phyloP scores from a whole-genome alignment of 2,113 vertebrate species.

The Heterotilapia buettikoferi region DNA sequence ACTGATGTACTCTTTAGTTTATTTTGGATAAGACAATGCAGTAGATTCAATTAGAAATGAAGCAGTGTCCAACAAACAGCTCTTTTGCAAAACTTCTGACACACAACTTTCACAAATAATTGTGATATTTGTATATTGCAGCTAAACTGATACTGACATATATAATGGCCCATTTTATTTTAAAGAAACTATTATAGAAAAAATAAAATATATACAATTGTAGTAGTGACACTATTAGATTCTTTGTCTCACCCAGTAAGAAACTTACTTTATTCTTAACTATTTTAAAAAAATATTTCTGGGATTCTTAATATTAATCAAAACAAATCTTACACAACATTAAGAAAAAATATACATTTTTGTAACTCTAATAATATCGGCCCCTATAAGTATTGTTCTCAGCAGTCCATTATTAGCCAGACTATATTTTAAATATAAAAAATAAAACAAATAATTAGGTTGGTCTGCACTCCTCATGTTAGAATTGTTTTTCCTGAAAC shows the following conservation, averaged over 20 bases:
- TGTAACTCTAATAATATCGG: not conserved
- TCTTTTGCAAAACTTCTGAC: not conserved
- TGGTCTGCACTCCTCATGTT: not conserved
- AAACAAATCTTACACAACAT: not conserved
- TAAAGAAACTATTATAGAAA: not conserved
- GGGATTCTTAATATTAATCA: not conserved
- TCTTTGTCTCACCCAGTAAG: not conserved
- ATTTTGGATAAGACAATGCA: not conserved
- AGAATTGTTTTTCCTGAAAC: not conserved
- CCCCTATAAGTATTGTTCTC: not conserved
- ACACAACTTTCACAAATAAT: not conserved
- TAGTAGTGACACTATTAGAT: not conserved
- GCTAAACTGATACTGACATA: not conserved
- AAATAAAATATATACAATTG: not conserved
- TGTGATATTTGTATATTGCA: not conserved
- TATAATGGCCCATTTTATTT: not conserved
- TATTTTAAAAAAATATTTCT: not conserved
- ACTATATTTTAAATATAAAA: not conserved
- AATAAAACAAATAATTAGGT: not conserved
- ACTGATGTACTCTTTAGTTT: not conserved
- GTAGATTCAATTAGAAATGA: not conserved
- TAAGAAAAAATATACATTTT: not conserved
- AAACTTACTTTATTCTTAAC: not conserved
- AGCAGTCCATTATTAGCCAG: not conserved
- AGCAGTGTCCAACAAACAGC: not conserved